Evolutionary conservation across 2,113 vertebrate species (phyloP).

Genomic region (Rhodinocichla rosea): DNA sequence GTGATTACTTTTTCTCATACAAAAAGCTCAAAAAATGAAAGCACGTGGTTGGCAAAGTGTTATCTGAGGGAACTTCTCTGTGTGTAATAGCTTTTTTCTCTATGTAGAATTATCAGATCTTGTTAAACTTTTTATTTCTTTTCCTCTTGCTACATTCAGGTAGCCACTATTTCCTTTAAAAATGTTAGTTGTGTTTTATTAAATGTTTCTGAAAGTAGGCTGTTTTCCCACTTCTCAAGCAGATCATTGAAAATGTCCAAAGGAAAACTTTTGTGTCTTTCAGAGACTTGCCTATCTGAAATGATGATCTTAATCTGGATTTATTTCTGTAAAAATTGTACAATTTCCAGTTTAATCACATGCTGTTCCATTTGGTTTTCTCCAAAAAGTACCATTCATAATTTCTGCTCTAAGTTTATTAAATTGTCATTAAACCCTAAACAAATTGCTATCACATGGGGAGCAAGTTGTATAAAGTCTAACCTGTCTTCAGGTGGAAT

Average conservation of each 20-base stretch:
- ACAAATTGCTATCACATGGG: fast-evolving
- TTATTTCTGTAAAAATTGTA: background rate
- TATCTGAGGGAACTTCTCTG: background rate
- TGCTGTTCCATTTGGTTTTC: background rate
- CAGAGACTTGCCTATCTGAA: background rate
- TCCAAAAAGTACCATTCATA: background rate
- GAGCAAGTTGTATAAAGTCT: background rate
- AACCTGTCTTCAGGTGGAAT: background rate
- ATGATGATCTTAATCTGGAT: background rate
- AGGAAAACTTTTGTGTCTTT: background rate
- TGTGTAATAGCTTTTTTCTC: background rate
- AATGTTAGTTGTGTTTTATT: background rate
- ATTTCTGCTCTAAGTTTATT: background rate
- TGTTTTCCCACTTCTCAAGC: background rate
- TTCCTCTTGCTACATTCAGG: background rate
- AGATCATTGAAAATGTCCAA: background rate
- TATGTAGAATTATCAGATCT: background rate
- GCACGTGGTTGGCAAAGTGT: background rate
- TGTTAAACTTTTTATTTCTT: background rate
- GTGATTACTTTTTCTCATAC: background rate
- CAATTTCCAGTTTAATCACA: background rate
- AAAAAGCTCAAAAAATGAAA: background rate
- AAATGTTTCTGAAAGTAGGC: background rate
- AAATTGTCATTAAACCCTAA: background rate
- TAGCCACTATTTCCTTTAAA: background rate